Base-by-base conservation (phyloP, 2,888 invertebrate species). In the Pseudococcus jackbeardsleyi region DNA sequence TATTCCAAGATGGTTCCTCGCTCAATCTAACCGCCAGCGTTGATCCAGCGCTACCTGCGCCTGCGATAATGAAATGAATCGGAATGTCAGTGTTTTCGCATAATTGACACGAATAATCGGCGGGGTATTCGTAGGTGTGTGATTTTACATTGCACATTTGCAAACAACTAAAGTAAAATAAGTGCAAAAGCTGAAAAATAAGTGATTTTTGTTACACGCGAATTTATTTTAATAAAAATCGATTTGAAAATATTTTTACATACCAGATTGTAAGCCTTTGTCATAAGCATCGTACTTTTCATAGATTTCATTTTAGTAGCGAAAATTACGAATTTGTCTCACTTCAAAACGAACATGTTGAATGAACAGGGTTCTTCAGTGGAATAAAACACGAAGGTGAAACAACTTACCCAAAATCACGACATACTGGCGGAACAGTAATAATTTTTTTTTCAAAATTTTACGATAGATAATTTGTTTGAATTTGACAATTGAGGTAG, bases 31-130 rank as follows among this genome's bases (percentile, higher is more conserved):
- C 92, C 0, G 93, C 93, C 0, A 94, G 89, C 0, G 93, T 92
- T 0, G 93, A 92, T 0, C 94, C 94, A 0, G 93, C 93, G 0
- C 93, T 89, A 7, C 92, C 92, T 0, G 90, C 92, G 11, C 92
- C 92, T 22, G 92, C 91, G 90, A 91, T 89, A 48, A 91, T 90
- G 89, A 90, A 90, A 89, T 91, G 90, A 88, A 90, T 90, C 7
- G 48, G 48, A 17, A 33, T n/a, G 11, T 48, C 39, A 19, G 4
- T 79, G 17, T 50, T 48, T 46, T 22, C 77, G 22, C 79, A 87
- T 86, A 86, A 86, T 5, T 42, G 33, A n/a, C 42, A 19, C 7
- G 39, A 26, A 33, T 64, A 86, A 86, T 86, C 86, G 4, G 86
- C 33, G 17, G 86, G 86, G 19, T 39, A 86, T n/a, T 82, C n/a